A percentile compares a stretch with the other conserved stretches of the same genome.
These are phyloP conservation scores for Phallusia fumigata DNA, from an alignment of 23 tunicate species.

Conservation along the genomic window DNA sequence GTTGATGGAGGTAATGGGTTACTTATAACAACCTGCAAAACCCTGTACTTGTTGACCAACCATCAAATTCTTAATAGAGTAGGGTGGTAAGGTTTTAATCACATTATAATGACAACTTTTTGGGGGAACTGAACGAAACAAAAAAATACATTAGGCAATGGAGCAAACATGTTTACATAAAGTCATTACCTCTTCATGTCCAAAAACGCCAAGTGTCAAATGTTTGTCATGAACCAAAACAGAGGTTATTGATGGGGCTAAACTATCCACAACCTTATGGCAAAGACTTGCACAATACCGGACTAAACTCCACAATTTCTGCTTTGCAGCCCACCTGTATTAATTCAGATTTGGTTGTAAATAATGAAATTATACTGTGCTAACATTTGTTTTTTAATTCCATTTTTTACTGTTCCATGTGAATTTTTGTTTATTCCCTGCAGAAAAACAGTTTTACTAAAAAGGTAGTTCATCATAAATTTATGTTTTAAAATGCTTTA, in stretches of 20 bases:
- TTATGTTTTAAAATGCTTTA: no score
- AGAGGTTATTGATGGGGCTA: slow-evolving; percentile 91
- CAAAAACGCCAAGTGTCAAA: slow-evolving; percentile 85
- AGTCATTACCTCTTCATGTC: slow-evolving; percentile 97
- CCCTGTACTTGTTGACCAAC: neutral
- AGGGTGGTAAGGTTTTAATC: no score
- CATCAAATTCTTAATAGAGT: no score
- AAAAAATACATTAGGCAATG: no score
- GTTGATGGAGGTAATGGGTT: slow-evolving; percentile 91
- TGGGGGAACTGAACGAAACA: no score
- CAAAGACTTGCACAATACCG: slow-evolving; percentile 83
- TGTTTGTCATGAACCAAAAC: slow-evolving; percentile 81
- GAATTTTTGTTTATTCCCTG: neutral
- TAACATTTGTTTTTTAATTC: neutral
- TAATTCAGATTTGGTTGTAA: neutral
- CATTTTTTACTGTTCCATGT: neutral
- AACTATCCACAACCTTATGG: slow-evolving; percentile 86
- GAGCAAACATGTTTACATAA: no score
- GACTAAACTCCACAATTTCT: slow-evolving; percentile 86
- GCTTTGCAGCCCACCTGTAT: slow-evolving; percentile 59
- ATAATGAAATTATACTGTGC: no score
- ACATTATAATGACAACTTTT: no score
- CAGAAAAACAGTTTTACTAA: no score
- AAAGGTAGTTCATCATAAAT: no score
- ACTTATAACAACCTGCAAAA: slow-evolving; percentile 58